phyloP scores from a whole-genome alignment of 2,797 vertebrate species.

The Lepidocolaptes lacrymiger region DNA sequence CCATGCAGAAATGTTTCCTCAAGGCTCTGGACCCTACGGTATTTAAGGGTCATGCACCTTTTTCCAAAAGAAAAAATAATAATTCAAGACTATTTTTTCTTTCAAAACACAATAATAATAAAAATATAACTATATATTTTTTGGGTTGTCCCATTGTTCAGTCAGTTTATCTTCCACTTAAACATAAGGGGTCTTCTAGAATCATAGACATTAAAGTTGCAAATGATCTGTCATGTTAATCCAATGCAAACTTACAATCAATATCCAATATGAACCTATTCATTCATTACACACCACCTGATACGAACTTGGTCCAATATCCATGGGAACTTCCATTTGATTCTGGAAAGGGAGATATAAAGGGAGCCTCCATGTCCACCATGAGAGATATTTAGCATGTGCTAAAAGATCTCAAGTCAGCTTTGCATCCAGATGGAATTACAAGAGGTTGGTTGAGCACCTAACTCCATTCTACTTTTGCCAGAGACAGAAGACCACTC shows the following conservation, averaged over 20 bases:
- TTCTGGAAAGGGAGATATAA: background rate
- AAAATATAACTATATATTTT: background rate
- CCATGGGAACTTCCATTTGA: background rate
- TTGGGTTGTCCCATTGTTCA: rapidly evolving
- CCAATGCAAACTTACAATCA: background rate
- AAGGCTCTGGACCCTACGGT: background rate
- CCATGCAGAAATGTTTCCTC: background rate
- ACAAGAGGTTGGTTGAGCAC: rapidly evolving
- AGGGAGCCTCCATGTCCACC: background rate
- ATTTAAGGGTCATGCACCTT: background rate
- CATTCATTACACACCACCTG: background rate
- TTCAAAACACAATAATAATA: background rate
- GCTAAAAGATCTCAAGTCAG: background rate
- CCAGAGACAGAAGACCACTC: background rate
- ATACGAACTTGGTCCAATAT: background rate
- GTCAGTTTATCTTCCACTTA: background rate
- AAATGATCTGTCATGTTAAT: background rate
- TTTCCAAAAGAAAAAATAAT: background rate
- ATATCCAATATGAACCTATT: background rate
- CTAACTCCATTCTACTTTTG: background rate
- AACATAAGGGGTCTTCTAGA: background rate
- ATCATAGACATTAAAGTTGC: background rate
- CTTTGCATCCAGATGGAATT: background rate
- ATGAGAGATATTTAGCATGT: background rate
- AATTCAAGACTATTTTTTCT: background rate